Evolutionary conservation across 2,113 vertebrate genomes (phyloP).

Genomic region (Anser brachyrhynchus): DNA sequence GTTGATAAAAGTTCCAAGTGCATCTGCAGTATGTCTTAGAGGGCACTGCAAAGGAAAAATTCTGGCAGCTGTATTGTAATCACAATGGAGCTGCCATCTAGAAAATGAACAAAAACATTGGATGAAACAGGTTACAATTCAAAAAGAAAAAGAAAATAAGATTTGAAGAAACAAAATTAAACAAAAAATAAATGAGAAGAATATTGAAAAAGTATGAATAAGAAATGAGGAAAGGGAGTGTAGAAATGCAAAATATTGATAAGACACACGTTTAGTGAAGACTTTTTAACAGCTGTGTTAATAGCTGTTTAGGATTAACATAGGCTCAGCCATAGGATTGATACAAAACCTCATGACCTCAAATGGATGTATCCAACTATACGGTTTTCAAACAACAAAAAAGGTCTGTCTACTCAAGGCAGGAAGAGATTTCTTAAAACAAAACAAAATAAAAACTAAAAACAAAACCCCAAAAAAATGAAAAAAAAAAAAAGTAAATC

Average conservation of each 20-base stretch:
- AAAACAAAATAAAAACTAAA: too few species aligned
- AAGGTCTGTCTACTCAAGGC: not conserved
- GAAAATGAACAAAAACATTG: not conserved
- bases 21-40: not conserved
- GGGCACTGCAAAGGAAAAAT: not conserved
- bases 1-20: not conserved
- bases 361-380: not conserved
- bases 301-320: too few species aligned
- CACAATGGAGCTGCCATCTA: not conserved
- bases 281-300: not conserved
- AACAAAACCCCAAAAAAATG: too few species aligned
- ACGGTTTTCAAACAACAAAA: not conserved
- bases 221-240: not conserved
- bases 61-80: not conserved
- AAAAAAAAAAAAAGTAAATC: too few species aligned
- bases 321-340: not conserved
- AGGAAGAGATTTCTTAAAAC: not conserved
- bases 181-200: not conserved
- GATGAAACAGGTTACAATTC: not conserved
- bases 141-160: not conserved
- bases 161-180: not conserved
- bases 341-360: not conserved
- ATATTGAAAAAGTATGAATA: not conserved
- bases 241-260: not conserved
- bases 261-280: not conserved